Conservation (phyloP, 2,888 invertebrate species). For the Steinernema scapterisci region DNA sequence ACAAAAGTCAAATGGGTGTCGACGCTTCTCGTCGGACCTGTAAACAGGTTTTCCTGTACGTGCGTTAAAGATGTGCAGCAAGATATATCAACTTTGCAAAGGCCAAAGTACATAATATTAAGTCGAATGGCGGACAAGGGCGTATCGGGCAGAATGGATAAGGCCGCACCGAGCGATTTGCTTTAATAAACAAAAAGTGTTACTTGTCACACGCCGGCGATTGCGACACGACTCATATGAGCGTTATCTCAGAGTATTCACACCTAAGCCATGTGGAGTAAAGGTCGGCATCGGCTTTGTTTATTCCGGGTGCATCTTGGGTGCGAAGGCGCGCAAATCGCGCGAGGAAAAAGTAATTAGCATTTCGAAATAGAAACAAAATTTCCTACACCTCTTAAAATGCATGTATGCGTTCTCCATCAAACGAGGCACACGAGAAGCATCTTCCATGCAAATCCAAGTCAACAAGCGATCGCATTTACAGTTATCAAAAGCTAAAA, state of each 20-base stretch:
- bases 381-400: no score
- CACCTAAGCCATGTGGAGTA: neutral
- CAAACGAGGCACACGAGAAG: no score
- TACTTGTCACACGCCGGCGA: neutral
- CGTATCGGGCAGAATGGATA: neutral
- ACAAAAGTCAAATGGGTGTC: constrained; percentile 25
- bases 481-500: no score
- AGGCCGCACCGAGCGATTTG: no score
- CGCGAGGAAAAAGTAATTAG: no score
- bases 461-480: no score
- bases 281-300: neutral
- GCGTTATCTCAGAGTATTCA: constrained; percentile 16
- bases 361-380: no score
- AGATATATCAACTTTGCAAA: neutral
- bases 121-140: neutral
- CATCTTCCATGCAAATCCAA: no score
- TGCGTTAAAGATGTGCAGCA: neutral
- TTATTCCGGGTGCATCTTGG: neutral
- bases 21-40: constrained; percentile 22
- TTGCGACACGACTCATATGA: neutral
- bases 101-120: neutral
- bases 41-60: constrained; percentile 31
- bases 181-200: neutral
- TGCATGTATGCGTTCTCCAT: no score
- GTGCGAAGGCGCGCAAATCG: neutral